A percentile compares a stretch with the other conserved stretches of the same genome.
Evolutionary conservation across 2,888 invertebrate species (phyloP).

Genomic region (Syrphus vitripennis): DNA sequence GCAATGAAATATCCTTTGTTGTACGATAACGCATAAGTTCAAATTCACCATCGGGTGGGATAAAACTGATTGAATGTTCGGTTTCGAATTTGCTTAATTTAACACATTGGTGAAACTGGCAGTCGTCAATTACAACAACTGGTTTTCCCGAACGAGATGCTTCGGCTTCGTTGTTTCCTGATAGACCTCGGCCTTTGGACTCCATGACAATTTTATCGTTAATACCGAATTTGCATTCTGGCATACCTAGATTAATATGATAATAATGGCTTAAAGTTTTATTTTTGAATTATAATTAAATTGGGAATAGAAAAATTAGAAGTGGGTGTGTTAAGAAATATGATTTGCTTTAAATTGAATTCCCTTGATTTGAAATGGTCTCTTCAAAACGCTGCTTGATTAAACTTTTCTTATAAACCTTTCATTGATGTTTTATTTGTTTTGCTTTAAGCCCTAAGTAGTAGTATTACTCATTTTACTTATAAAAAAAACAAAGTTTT

Average conservation of each 20-base stretch:
- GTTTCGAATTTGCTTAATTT: slow-evolving; percentile 99
- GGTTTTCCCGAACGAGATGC: slow-evolving; percentile 96
- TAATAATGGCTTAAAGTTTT: not conserved
- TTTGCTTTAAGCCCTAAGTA: too few species aligned
- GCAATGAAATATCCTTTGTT: slow-evolving; percentile 99
- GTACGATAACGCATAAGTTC: slow-evolving; percentile 99
- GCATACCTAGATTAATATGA: slow-evolving; percentile 89
- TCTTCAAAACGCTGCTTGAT: too few species aligned
- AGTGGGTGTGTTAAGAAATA: too few species aligned
- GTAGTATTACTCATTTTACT: too few species aligned
- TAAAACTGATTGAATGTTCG: slow-evolving; percentile 99
- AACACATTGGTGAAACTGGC: slow-evolving; percentile 99
- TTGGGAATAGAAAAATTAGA: too few species aligned
- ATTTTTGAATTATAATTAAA: not conserved
- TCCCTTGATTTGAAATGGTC: too few species aligned
- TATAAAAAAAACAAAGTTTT: too few species aligned
- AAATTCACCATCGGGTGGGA: slow-evolving; percentile 99
- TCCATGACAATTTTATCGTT: slow-evolving; percentile 99
- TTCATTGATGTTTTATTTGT: too few species aligned
- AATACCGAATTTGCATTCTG: slow-evolving; percentile 99
- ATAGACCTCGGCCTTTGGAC: slow-evolving; percentile 90
- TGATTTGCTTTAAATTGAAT: too few species aligned
- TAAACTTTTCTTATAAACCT: too few species aligned
- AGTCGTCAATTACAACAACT: slow-evolving; percentile 99
- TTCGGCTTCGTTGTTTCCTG: slow-evolving; percentile 88